Conservation (phyloP, 2,888 invertebrate genomes). For the Agrenia bidenticulata region DNA sequence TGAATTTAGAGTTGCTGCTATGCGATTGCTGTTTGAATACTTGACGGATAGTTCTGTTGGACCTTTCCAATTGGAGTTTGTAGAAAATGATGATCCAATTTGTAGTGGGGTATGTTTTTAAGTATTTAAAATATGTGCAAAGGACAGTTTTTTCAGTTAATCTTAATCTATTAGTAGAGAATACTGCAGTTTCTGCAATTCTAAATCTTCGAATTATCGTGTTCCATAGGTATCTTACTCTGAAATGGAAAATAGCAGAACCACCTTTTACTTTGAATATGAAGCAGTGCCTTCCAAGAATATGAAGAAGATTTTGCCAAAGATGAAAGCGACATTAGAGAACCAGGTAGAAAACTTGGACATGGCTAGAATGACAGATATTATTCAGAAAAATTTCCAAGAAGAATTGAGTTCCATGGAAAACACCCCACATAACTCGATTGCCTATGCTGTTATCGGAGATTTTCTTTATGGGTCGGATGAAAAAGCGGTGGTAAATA, state of each 20-base stretch:
- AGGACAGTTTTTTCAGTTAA: conserved; percentile 24
- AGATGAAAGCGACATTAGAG: conserved; percentile 60
- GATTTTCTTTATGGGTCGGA: conserved; percentile 79
- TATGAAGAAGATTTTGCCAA: conserved; percentile 64
- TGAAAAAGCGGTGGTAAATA: conserved; percentile 65
- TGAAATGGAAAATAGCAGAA: conserved; percentile 71
- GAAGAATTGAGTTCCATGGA: conserved; percentile 72
- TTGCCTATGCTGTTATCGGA: conserved; percentile 76
- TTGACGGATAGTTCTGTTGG: conserved; percentile 83
- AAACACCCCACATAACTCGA: conserved; percentile 71
- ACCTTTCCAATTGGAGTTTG: conserved; percentile 78
- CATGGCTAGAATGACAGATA: conserved; percentile 71
- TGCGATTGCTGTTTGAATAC: conserved; percentile 69
- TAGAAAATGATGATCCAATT: conserved; percentile 69
- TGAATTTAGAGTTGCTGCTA: conserved; percentile 39
- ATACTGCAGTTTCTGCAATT: not conserved
- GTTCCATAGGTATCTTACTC: conserved; percentile 66
- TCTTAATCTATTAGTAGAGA: not conserved
- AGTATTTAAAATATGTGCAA: too few relatives aligned
- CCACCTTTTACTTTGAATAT: conserved; percentile 69
- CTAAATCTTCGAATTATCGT: conserved; percentile 11
- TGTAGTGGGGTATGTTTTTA: conserved; percentile 67
- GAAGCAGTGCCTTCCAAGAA: conserved; percentile 74
- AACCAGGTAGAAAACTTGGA: conserved; percentile 64
- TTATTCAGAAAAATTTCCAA: conserved; percentile 70